These are phyloP conservation scores for Neopelma chrysocephalum DNA, from an alignment of 2,797 vertebrate genomes.

Conservation along the genomic window DNA sequence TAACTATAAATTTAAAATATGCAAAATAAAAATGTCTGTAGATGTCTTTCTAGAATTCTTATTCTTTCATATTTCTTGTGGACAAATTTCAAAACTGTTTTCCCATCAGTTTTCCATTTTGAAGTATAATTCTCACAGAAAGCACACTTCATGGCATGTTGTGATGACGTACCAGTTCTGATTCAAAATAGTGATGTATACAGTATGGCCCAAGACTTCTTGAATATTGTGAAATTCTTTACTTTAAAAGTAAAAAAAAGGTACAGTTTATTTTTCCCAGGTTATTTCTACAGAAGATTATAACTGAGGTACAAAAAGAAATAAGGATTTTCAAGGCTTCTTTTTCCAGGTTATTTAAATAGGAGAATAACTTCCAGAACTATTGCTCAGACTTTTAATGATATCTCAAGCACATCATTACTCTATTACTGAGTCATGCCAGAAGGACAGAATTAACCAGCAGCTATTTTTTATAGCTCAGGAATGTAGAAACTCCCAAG, in stretches of 20 bases:
- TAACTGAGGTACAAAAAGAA: background rate
- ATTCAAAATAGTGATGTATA: background rate
- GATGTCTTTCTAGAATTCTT: accelerated
- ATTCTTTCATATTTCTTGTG: background rate
- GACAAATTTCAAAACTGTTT: background rate
- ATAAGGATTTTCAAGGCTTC: background rate
- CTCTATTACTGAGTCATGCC: background rate
- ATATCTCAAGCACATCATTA: background rate
- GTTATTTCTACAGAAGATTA: background rate
- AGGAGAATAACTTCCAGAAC: background rate
- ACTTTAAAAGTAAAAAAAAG: background rate
- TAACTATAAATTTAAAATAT: background rate
- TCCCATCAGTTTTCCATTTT: background rate
- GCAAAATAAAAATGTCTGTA: background rate
- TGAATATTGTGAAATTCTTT: background rate
- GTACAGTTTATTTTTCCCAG: background rate
- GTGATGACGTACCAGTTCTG: background rate
- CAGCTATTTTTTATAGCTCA: background rate
- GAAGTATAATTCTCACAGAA: background rate
- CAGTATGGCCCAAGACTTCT: background rate
- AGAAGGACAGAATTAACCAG: conserved; percentile 10
- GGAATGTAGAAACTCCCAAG: background rate
- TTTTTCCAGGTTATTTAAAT: background rate
- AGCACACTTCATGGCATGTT: background rate
- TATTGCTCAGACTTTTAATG: background rate